A percentile compares a stretch with the other conserved stretches of the same genome.
Conservation (phyloP, 2,797 vertebrate genomes). For the Enteromius paludinosus region DNA sequence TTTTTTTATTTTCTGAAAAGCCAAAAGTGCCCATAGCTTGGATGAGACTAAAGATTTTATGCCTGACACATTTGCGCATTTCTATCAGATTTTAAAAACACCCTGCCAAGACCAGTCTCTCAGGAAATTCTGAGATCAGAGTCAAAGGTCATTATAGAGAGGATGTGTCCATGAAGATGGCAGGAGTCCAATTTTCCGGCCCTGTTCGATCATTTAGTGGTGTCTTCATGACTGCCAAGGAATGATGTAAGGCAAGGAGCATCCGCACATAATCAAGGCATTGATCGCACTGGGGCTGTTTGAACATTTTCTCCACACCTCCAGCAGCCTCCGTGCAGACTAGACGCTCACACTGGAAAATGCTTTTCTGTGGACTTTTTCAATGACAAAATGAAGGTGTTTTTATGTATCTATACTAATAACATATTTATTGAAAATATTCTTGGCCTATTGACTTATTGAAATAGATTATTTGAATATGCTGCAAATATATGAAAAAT, state of each 20-base stretch:
- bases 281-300: conserved; percentile 67
- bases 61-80: background rate
- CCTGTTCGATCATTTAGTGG: conserved; percentile 66
- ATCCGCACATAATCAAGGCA: conserved; percentile 77
- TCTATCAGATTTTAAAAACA: conserved; percentile 7
- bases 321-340: conserved; percentile 29
- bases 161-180: conserved; percentile 60
- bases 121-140: conserved; percentile 22
- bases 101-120: conserved; percentile 13
- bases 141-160: conserved; percentile 48
- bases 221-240: conserved; percentile 69
- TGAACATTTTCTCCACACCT: conserved; percentile 40
- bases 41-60: background rate
- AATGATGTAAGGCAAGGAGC: conserved; percentile 68
- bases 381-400: background rate
- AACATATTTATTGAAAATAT: background rate
- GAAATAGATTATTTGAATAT: background rate
- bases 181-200: conserved; percentile 62
- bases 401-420: background rate
- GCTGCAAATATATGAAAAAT: background rate
- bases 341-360: conserved; percentile 15
- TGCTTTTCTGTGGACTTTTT: conserved; percentile 20
- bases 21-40: background rate
- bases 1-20: background rate
- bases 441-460: background rate